phyloP scores from a whole-genome alignment of 2,113 vertebrate genomes.

The Atherinomorus stipes region DNA sequence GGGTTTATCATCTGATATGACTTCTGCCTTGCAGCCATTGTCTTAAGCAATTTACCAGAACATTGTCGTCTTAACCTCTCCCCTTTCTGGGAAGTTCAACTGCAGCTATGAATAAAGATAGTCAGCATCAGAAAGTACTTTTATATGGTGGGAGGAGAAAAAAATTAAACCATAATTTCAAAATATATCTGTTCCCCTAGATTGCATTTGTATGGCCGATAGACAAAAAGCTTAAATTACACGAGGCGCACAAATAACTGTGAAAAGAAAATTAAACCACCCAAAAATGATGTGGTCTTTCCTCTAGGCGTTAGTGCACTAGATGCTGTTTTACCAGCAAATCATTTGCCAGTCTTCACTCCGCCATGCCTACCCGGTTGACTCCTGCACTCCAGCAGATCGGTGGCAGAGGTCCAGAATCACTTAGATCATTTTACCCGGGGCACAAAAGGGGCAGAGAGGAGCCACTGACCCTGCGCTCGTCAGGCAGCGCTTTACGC shows the following conservation, averaged over 20 bases:
- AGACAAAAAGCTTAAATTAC: not conserved
- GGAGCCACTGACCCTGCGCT: slow-evolving; percentile 80
- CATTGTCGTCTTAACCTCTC: slow-evolving; percentile 79
- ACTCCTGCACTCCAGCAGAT: slow-evolving; percentile 79
- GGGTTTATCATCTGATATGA: slow-evolving; percentile 56
- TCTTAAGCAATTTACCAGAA: slow-evolving; percentile 79
- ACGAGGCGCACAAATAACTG: not conserved
- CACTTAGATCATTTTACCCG: slow-evolving; percentile 90
- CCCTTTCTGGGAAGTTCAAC: slow-evolving; percentile 64
- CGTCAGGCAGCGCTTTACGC: slow-evolving; percentile 81
- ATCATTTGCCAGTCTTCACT: slow-evolving; percentile 59
- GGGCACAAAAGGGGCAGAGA: slow-evolving; percentile 81
- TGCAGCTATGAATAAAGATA: slow-evolving; percentile 62
- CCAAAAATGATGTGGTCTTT: slow-evolving; percentile 24
- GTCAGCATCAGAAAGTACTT: slow-evolving; percentile 2
- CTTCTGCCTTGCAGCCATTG: slow-evolving; percentile 68
- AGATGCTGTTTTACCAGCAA: slow-evolving; percentile 60
- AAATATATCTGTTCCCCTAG: not conserved
- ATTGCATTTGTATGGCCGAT: not conserved
- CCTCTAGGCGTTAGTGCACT: slow-evolving; percentile 45
- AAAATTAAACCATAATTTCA: not conserved
- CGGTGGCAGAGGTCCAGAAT: slow-evolving; percentile 84
- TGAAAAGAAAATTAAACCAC: slow-evolving; percentile 34
- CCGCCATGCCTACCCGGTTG: slow-evolving; percentile 69
- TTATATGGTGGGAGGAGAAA: slow-evolving; percentile 25